Percentiles rank a stretch among this genome's conserved stretches.
phyloP scores from a whole-genome alignment of 37 sponge, comb jelly and placozoan species.

The Hexactinellida sp. region DNA sequence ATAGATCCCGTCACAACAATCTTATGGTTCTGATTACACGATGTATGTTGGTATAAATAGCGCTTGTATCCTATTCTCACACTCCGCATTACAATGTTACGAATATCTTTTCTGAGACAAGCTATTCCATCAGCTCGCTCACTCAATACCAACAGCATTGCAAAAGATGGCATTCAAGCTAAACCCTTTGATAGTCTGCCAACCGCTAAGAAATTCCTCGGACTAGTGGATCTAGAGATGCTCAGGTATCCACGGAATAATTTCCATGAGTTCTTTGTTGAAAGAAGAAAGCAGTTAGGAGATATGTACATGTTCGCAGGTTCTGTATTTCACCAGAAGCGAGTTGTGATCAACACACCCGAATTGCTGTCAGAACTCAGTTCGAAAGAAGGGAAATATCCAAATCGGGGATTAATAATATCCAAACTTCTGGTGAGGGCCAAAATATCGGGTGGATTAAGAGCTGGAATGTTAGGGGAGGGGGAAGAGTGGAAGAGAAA shows the following conservation, averaged over 20 bases:
- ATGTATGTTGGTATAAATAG: no score
- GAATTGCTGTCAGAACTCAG: neutral
- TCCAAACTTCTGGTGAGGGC: neutral
- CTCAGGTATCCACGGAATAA: neutral
- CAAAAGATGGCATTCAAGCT: no score
- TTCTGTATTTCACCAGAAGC: neutral
- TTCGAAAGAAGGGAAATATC: neutral
- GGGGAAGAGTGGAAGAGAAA: neutral
- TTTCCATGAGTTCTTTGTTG: neutral
- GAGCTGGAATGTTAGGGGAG: neutral
- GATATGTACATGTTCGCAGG: neutral
- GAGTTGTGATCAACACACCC: neutral
- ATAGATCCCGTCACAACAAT: no score
- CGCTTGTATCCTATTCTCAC: no score
- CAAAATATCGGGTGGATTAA: neutral
- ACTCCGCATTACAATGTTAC: no score
- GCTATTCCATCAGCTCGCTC: no score
- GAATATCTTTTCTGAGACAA: no score
- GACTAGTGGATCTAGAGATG: neutral
- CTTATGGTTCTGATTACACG: no score
- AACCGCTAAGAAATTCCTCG: neutral
- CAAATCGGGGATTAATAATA: neutral
- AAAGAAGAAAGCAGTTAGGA: neutral
- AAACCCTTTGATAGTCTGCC: neutral
- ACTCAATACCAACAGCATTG: no score